Base-by-base conservation (phyloP, 2,797 vertebrate genomes). In the Coregonus ussuriensis region DNA sequence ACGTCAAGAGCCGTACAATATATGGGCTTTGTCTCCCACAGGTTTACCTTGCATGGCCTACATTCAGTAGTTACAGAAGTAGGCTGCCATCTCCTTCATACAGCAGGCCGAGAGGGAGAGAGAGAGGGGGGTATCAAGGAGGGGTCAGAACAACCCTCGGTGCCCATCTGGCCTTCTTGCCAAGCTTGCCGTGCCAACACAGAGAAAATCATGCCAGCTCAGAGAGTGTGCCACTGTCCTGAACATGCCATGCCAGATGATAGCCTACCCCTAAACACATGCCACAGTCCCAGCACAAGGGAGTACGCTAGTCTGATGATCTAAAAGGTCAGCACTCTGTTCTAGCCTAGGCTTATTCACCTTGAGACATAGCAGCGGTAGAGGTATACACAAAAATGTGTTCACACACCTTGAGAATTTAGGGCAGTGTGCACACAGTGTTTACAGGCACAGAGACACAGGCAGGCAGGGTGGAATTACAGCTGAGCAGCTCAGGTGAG, bases 401-500 rank as follows among this genome's bases (percentile, higher is more conserved):
- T 47, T 47, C 41, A 47, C 41, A 47, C 41, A 47, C 41, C 41
- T 0, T 47, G 41, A 47, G 41, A 47, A 47, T 54, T 5, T 54
- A 25, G 18, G 29, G 9, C 9, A 65, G 21, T 29, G 59, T 3
- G 59, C 41, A n/a, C 2, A 80, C 81, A 77, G 71, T 16, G 69
- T 66, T 54, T 74, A 65, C 63, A 68, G 71, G 54, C 14, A 33
- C 29, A 33, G 51, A 37, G 6, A 59, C 18, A 33, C 35, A 6
- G 56, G 82, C 68, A 35, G 53, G 66, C 74, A 79, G 83, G 54
- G 25, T 88, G 78, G 74, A 88, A 87, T 88, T 87, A 86, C 86
- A 87, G 85, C 80, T 29, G 66, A 63, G 72, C 75, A 76, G 54
- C 81, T 74, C 68, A 87, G 87, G 84, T 89, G 86, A 89, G 86